These are phyloP conservation scores for Chrysomela aeneicollis DNA, from an alignment of 2,888 invertebrate genomes.

Conservation along the genomic window DNA sequence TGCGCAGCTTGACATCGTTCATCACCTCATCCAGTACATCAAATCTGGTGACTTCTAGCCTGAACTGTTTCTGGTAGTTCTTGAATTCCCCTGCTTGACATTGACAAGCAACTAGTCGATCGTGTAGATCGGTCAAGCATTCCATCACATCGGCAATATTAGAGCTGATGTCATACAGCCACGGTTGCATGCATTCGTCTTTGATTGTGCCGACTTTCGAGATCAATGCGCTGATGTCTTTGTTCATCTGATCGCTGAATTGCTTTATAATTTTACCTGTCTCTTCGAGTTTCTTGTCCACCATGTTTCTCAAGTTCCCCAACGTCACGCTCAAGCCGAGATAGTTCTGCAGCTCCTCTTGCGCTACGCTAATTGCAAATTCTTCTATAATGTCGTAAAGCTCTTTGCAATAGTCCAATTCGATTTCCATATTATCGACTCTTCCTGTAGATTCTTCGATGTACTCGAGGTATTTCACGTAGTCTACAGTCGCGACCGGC, in stretches of 20 bases:
- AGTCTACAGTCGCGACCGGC: constrained; percentile 76
- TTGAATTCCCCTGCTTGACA: constrained; percentile 78
- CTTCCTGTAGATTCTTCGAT: constrained; percentile 70
- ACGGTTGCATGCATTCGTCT: constrained; percentile 77
- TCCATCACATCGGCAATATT: constrained; percentile 72
- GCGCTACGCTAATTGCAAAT: constrained; percentile 75
- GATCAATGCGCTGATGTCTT: constrained; percentile 78
- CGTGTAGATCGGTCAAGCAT: constrained; percentile 70
- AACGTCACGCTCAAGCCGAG: constrained; percentile 70
- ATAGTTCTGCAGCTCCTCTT: constrained; percentile 75
- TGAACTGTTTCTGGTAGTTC: constrained; percentile 84
- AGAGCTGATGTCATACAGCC: constrained; percentile 77
- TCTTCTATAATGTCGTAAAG: constrained; percentile 85
- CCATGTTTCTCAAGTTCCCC: constrained; percentile 71
- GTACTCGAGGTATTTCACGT: constrained; percentile 75
- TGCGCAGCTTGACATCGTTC: constrained; percentile 80
- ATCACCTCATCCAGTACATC: constrained; percentile 83
- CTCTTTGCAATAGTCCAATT: constrained; percentile 82
- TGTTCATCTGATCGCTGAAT: constrained; percentile 78
- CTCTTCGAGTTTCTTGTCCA: constrained; percentile 76
- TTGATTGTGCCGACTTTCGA: constrained; percentile 77
- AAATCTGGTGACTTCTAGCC: constrained; percentile 83
- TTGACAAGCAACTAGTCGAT: constrained; percentile 70
- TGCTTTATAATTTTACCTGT: constrained; percentile 72
- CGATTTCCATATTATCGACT: constrained; percentile 76